phyloP scores from a whole-genome alignment of 2,888 invertebrate genomes.

The Harpalus rubripes region DNA sequence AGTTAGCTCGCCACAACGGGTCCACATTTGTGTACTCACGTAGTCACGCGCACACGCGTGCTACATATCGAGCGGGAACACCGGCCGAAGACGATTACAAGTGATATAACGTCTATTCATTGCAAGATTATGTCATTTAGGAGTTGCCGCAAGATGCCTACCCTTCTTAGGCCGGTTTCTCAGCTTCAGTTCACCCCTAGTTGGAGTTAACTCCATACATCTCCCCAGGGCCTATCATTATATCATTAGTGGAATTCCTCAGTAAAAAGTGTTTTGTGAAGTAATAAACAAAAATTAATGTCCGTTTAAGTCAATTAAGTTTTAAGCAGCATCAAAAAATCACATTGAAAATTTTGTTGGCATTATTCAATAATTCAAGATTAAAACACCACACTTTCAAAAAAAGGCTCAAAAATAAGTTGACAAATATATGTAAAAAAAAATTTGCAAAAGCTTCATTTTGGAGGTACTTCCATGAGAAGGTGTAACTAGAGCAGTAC shows the following conservation, averaged over 20 bases:
- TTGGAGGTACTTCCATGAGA: too few species aligned
- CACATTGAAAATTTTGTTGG: too few species aligned
- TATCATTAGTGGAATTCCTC: neutral
- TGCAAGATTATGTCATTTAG: conserved; percentile 62
- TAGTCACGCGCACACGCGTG: neutral
- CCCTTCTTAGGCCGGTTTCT: conserved; percentile 35
- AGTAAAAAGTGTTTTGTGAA: neutral
- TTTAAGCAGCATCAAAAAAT: too few species aligned
- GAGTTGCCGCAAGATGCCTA: conserved; percentile 50
- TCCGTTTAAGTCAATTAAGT: too few species aligned
- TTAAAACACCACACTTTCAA: too few species aligned
- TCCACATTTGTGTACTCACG: neutral
- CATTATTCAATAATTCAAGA: too few species aligned
- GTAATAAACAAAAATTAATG: too few species aligned
- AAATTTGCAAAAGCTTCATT: too few species aligned
- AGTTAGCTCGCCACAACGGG: neutral
- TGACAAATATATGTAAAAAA: too few species aligned
- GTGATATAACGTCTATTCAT: conserved; percentile 62
- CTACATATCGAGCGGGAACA: neutral
- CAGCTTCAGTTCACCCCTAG: conserved; percentile 2
- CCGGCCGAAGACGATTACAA: conserved; percentile 55
- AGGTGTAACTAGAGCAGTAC: too few species aligned
- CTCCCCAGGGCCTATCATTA: neutral
- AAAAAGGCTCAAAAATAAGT: too few species aligned
- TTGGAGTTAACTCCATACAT: neutral